These are phyloP conservation scores for Drosophila leontia DNA, from an alignment of 1,140 invertebrate genomes.

Conservation along the genomic window DNA sequence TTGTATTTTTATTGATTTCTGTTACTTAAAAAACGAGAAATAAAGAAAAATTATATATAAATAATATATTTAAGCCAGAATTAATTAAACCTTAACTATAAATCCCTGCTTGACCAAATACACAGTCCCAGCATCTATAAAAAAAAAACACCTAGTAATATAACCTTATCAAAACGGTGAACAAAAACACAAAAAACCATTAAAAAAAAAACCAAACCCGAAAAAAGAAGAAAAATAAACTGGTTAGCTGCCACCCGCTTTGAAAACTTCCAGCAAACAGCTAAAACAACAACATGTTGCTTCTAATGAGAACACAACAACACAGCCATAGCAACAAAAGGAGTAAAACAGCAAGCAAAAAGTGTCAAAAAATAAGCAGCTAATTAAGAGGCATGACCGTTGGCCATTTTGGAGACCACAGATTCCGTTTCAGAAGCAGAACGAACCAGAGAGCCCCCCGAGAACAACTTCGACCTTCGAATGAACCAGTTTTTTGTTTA, in stretches of 20 bases:
- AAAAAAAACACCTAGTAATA: neutral
- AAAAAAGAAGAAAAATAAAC: conserved; percentile 35
- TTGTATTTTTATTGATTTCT: neutral
- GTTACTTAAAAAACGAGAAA: neutral
- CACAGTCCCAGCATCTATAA: neutral
- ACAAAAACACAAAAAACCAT: conserved; percentile 12
- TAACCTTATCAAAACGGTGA: conserved; percentile 1
- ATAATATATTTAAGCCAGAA: too few relatives aligned
- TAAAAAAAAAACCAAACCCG: neutral
- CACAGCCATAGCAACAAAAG: neutral
- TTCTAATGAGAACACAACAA: conserved; percentile 59
- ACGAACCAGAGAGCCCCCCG: conserved; percentile 15
- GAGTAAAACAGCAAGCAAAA: conserved; percentile 39
- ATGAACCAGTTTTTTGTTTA: conserved; percentile 50
- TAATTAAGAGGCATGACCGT: conserved; percentile 69
- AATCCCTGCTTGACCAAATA: neutral
- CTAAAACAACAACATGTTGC: conserved; percentile 41
- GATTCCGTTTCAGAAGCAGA: conserved; percentile 13
- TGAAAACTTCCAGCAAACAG: conserved; percentile 24
- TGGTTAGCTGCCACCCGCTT: conserved; percentile 62
- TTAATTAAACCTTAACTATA: neutral
- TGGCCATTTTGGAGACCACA: conserved; percentile 38
- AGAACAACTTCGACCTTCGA: conserved; percentile 56
- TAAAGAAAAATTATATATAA: neutral
- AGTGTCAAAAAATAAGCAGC: conserved; percentile 69